Base-by-base conservation (phyloP, 2,888 invertebrate genomes). In the Caenorhabditis sinica region DNA sequence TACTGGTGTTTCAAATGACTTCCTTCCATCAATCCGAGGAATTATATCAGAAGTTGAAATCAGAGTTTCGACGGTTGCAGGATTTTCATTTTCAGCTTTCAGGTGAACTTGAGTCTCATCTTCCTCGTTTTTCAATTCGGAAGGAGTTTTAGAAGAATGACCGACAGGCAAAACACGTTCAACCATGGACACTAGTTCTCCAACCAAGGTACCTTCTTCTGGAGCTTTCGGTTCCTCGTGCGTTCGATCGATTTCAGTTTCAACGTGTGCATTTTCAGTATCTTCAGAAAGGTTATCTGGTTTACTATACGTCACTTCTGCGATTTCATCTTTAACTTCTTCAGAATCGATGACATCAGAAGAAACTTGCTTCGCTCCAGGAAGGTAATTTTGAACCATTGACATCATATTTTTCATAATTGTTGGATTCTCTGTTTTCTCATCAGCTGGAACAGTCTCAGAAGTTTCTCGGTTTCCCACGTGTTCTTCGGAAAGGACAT, bases 401-500 rank as follows among this genome's bases (percentile, higher is more conserved):
- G n/a, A 20, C 17, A n/a, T 15, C 4, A 53, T 17, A 23, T 49
- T 30, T 1, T 33, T 33, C 36, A 56, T 23, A 5, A 56, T 33
- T 15, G 49, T 11, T 33, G 30, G 51, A n/a, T n/a, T 30, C 30
- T 43, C 66, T 23, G 65, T 6, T 40, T 66, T 45, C 4, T 45
- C 49, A n/a, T n/a, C n/a, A n/a, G 6, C 8, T 1, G 5, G 40
- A n/a, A 58, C 43, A n/a, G n/a, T n/a, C n/a, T n/a, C n/a, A n/a
- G n/a, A n/a, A n/a, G n/a, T n/a, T n/a, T n/a, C n/a, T n/a, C n/a
- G n/a, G n/a, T n/a, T n/a, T 17, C 36, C 53, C 23, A 33, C 17
- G 53, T 28, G 69, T 9, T 53, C 53, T 56, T 71, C 58, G n/a
- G 30, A 36, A 33, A 60, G 9, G 28, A 49, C 51, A 49, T 76